phyloP scores from a whole-genome alignment of 2,888 invertebrate species.

The Idaea straminata region DNA sequence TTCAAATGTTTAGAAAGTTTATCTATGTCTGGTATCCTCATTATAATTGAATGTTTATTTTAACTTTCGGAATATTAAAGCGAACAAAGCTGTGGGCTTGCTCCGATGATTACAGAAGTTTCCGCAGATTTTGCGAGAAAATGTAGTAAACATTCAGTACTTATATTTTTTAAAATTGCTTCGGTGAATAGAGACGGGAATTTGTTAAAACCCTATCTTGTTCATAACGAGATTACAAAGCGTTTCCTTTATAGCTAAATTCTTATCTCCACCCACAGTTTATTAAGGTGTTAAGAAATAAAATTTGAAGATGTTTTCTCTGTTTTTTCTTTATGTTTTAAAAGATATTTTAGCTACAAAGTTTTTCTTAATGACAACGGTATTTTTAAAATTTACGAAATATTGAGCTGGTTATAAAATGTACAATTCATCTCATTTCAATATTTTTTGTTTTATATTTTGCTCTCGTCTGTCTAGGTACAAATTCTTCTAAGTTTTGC shows the following conservation, averaged over 20 bases:
- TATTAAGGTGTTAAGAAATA: conserved; percentile 3
- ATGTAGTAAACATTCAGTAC: background rate
- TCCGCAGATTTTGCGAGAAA: background rate
- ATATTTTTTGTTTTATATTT: background rate
- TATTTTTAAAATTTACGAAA: background rate
- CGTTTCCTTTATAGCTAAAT: background rate
- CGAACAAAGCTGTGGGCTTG: background rate
- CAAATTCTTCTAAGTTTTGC: background rate
- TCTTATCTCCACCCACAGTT: background rate
- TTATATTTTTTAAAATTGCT: background rate
- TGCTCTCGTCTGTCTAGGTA: background rate
- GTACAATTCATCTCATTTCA: background rate
- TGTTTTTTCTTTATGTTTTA: conserved; percentile 2
- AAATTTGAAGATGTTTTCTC: background rate
- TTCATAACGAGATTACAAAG: background rate
- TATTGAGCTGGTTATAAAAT: background rate
- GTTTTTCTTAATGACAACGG: background rate
- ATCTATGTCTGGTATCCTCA: background rate
- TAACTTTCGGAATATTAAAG: background rate
- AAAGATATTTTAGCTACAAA: background rate
- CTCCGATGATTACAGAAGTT: background rate
- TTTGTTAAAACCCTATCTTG: background rate
- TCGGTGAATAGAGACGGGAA: background rate
- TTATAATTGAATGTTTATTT: background rate
- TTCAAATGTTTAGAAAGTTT: background rate